Evolutionary conservation across 2,888 invertebrate species (phyloP).

Genomic region (Stenolophus ochropezus): DNA sequence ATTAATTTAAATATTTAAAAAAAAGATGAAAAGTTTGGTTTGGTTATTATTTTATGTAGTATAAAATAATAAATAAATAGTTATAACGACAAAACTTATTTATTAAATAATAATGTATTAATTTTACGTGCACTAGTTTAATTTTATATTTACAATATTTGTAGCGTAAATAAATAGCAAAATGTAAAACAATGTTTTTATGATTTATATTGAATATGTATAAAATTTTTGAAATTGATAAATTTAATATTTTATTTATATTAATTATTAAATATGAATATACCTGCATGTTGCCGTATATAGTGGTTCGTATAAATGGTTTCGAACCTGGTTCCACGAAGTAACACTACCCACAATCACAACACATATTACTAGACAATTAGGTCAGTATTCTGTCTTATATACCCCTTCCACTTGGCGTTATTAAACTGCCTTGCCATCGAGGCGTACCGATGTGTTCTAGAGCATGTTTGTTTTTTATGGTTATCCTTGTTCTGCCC

Average conservation of each 20-base stretch:
- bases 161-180: no score
- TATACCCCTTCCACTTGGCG: constrained; percentile 66
- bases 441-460: constrained; percentile 27
- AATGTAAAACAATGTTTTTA: no score
- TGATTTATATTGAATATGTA: no score
- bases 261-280: not conserved
- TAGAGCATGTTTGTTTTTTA: constrained; percentile 48
- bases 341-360: constrained; percentile 60
- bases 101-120: no score
- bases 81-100: no score
- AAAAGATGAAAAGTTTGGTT: no score
- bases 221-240: no score
- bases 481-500: constrained; percentile 37
- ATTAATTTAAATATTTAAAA: no score
- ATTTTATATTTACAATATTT: no score
- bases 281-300: constrained; percentile 8
- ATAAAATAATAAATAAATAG: no score
- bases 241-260: not conserved
- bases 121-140: no score
- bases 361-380: constrained; percentile 70
- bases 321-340: constrained; percentile 24
- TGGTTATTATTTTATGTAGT: no score
- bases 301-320: not conserved
- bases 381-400: constrained; percentile 72
- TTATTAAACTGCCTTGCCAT: constrained; percentile 38